Base-by-base conservation (phyloP, 1,140 invertebrate genomes). In the Popillia japonica region DNA sequence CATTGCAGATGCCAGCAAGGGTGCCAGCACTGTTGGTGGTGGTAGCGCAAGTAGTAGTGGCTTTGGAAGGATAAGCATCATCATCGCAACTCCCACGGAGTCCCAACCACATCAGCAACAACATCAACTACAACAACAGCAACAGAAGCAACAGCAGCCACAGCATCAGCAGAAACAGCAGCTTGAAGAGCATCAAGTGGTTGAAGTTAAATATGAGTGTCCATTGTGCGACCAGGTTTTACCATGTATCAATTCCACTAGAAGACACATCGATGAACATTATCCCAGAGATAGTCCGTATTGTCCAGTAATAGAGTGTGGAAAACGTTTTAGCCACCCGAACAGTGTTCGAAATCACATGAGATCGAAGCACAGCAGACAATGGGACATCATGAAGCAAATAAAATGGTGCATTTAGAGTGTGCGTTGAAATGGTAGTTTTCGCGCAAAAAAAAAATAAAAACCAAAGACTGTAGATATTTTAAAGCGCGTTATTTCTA, bases 321-420 rank as follows among this genome's bases (percentile, higher is more conserved):
- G 91, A 44, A 90, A 93, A 80, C 90, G 90, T 77, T 95, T 95
- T 86, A 90, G 92, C 48, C 94, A 95, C 87, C 94, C 94, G 6
- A 95, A 95, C 86, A 94, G 93, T 48, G 93, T 95, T 41, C 90
- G 94, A 79, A 95, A 95, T 86, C 94, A 95, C 86, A 95, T 95
- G 94, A 89, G 94, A 79, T 90, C 93, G 79, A 95, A 95, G 86
- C 94, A 95, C 86, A 90, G 92, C 0, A 86, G 90, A 78, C 92
- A 94, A 83, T 95, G 94, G 94, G 91, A 93, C 81, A 90, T 92
- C 83, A 95, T 95, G 90, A 95, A 95, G 87, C 92, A 92, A 44
- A 90, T 95, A 78, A 93, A 94, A 81, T 94, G 93, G 90, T 93
- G 92, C 41, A 73, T 82, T 48, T 84, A 73, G 40, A 40, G 40